These are phyloP conservation scores for Campoletis sonorensis DNA, from an alignment of 1,140 invertebrate genomes.

Conservation along the genomic window DNA sequence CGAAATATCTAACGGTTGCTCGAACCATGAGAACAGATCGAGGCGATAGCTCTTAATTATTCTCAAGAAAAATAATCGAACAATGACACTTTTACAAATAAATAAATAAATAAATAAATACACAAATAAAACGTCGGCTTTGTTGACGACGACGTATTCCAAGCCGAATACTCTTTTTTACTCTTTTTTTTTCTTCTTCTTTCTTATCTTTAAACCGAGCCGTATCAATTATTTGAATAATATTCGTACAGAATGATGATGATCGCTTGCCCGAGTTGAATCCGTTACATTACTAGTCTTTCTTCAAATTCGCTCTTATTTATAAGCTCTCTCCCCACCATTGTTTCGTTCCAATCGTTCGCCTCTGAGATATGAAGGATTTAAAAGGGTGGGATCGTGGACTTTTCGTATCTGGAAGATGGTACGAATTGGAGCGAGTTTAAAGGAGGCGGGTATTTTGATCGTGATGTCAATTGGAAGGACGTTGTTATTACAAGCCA, in stretches of 20 bases:
- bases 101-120: constrained; percentile 41
- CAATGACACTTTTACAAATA: not conserved
- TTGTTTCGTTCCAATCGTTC: not conserved
- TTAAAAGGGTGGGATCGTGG: not conserved
- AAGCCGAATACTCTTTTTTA: not conserved
- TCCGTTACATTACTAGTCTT: constrained; percentile 63
- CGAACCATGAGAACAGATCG: not conserved
- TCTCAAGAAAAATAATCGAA: no score
- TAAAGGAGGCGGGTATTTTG: constrained; percentile 27
- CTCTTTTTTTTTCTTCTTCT: constrained; percentile 10
- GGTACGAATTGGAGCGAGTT: constrained; percentile 12
- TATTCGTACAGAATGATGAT: constrained; percentile 10
- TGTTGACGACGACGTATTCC: constrained; percentile 30
- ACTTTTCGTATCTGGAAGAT: constrained; percentile 25
- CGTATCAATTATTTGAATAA: constrained; percentile 35
- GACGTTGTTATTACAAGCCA: not conserved
- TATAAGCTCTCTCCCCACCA: constrained; percentile 64
- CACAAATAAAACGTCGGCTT: constrained; percentile 36
- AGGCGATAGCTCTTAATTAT: no score
- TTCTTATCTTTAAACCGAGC: constrained; percentile 16
- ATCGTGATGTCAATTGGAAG: not conserved
- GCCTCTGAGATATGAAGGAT: not conserved
- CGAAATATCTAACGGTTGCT: not conserved
- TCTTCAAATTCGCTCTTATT: constrained; percentile 63
- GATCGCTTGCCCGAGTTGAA: constrained; percentile 6